phyloP scores from a whole-genome alignment of 2,113 vertebrate species.

The Paradisaea rubra region DNA sequence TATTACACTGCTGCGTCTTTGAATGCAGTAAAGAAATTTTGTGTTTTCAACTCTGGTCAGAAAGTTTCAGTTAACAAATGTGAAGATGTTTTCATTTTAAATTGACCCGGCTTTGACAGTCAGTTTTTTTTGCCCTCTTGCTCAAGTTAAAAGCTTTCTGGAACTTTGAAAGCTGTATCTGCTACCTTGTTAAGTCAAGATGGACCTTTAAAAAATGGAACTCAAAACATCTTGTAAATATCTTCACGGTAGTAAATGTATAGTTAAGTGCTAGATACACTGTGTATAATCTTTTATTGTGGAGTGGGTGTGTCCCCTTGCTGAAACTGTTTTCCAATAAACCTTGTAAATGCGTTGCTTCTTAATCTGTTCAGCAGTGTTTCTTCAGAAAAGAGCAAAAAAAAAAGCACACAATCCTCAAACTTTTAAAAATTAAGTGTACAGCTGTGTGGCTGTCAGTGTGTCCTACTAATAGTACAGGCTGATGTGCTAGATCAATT shows the following conservation, averaged over 20 bases:
- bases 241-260: not conserved
- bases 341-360: not conserved
- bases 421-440: not conserved
- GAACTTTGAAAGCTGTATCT: not conserved
- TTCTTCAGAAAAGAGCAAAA: not conserved
- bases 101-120: not conserved
- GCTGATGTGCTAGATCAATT: not conserved
- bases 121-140: not conserved
- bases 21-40: not conserved
- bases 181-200: not conserved
- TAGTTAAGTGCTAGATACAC: not conserved
- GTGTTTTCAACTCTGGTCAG: not conserved
- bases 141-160: not conserved
- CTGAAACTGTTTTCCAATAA: not conserved
- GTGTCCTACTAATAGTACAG: not conserved
- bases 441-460: not conserved
- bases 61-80: not conserved
- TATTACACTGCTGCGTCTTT: not conserved
- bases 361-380: not conserved
- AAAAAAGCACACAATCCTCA: not conserved
- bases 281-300: not conserved
- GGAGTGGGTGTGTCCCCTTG: accelerated
- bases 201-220: not conserved
- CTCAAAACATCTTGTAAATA: not conserved
- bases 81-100: not conserved